A percentile compares a stretch with the other conserved stretches of the same genome.
These are phyloP conservation scores for Hetaerina americana DNA, from an alignment of 1,140 invertebrate genomes.

Conservation along the genomic window DNA sequence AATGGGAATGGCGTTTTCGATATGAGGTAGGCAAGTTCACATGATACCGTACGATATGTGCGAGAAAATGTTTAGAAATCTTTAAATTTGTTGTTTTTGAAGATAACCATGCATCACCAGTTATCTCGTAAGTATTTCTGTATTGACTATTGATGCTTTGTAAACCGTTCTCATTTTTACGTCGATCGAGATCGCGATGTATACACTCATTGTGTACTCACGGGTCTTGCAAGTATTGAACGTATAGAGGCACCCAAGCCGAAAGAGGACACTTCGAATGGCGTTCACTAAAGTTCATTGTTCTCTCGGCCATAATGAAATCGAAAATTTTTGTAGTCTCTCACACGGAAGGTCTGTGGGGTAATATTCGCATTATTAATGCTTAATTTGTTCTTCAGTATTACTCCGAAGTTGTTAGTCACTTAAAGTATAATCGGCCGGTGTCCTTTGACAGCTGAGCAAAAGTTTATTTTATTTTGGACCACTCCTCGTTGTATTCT, in stretches of 20 bases:
- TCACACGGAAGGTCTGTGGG: neutral
- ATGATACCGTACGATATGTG: slow-evolving; percentile 24
- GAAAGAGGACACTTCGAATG: slow-evolving; percentile 27
- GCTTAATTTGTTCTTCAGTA: neutral
- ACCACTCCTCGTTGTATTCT: too few relatives aligned
- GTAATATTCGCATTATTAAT: neutral
- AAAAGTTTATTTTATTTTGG: neutral
- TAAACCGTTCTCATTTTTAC: slow-evolving; percentile 10
- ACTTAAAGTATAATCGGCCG: neutral
- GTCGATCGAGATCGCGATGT: slow-evolving; percentile 12
- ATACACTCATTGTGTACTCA: slow-evolving; percentile 3
- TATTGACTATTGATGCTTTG: slow-evolving; percentile 5
- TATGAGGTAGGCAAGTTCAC: slow-evolving; percentile 23
- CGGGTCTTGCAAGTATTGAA: slow-evolving; percentile 20
- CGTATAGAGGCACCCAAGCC: slow-evolving; percentile 25
- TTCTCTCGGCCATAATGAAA: slow-evolving; percentile 18
- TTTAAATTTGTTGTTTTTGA: slow-evolving; percentile 17
- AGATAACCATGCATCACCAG: slow-evolving; percentile 14
- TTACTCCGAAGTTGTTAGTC: neutral
- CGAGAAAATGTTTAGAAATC: slow-evolving; percentile 22
- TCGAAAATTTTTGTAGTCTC: neutral
- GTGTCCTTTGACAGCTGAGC: neutral
- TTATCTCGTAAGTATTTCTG: slow-evolving; percentile 8
- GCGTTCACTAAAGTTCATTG: slow-evolving; percentile 28
- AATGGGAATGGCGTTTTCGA: slow-evolving; percentile 29